These are phyloP conservation scores for Indicator indicator DNA, from an alignment of 2,113 vertebrate species.

Conservation along the genomic window DNA sequence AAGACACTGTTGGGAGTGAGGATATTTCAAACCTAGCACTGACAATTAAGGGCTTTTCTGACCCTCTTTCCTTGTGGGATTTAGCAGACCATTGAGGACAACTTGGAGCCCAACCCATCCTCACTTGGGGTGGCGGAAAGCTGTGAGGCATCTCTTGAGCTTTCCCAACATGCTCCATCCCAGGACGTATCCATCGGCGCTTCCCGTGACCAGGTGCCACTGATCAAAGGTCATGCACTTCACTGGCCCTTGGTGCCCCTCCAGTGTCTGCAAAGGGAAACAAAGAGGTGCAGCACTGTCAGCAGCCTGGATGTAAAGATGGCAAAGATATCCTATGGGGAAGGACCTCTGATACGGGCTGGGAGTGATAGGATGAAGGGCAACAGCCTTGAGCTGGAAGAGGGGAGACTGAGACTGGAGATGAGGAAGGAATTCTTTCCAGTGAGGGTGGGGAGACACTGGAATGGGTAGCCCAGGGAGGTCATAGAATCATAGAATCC, in stretches of 20 bases:
- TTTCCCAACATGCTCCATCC: conserved; percentile 86
- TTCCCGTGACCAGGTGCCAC: conserved; percentile 88
- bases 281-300: not conserved
- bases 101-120: not conserved
- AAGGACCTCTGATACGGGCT: too few relatives aligned
- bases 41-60: not conserved
- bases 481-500: too few relatives aligned
- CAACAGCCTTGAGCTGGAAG: too few relatives aligned
- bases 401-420: too few relatives aligned
- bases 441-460: too few relatives aligned
- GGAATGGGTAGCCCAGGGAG: too few relatives aligned
- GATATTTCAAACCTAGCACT: not conserved
- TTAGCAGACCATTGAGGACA: too few relatives aligned
- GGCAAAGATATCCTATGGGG: not conserved
- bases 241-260: conserved; percentile 81
- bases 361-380: too few relatives aligned
- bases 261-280: conserved; percentile 74
- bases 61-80: not conserved
- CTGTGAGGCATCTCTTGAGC: conserved; percentile 76
- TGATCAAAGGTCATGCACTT: conserved; percentile 84
- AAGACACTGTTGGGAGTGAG: not conserved
- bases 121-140: conserved; percentile 87
- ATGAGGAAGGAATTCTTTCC: too few relatives aligned
- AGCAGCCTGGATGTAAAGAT: not conserved
- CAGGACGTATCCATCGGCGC: conserved; percentile 77